phyloP scores from a whole-genome alignment of 2,888 invertebrate species.

The Stictocephala bisonia region DNA sequence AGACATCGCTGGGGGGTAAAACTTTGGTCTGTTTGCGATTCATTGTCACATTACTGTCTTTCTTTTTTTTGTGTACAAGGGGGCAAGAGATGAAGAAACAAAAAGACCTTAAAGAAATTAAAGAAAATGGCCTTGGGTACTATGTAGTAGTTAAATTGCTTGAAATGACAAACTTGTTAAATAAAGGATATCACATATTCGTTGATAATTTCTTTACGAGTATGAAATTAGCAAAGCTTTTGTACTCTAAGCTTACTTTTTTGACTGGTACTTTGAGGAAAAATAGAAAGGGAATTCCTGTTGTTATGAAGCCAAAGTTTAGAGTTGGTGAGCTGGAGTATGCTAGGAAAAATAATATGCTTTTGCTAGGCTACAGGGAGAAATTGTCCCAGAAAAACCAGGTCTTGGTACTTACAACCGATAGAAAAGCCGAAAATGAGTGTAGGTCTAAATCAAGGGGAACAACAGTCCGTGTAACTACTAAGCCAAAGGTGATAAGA shows the following conservation, averaged over 20 bases:
- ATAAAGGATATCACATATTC: conserved; percentile 34
- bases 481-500: conserved; percentile 11
- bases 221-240: conserved; percentile 20
- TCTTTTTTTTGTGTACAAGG: conserved; percentile 36
- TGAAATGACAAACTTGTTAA: conserved; percentile 1
- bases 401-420: conserved; percentile 29
- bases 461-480: background rate
- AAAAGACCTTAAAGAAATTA: conserved; percentile 11
- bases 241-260: conserved; percentile 18
- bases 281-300: conserved; percentile 32
- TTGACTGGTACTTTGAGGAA: conserved; percentile 26
- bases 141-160: conserved; percentile 31
- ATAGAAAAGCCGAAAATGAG: conserved; percentile 16
- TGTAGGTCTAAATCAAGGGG: background rate
- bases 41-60: conserved; percentile 31
- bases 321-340: conserved; percentile 35
- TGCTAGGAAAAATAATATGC: conserved; percentile 13
- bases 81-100: conserved; percentile 4
- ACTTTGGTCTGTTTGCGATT: conserved; percentile 39
- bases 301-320: conserved; percentile 15
- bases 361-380: conserved; percentile 35
- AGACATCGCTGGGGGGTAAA: conserved; percentile 40
- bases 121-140: conserved; percentile 27
- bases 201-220: conserved; percentile 29
- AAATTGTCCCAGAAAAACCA: conserved; percentile 17